phyloP scores from a whole-genome alignment of 2,113 vertebrate genomes.

The Centropus unirufus region DNA sequence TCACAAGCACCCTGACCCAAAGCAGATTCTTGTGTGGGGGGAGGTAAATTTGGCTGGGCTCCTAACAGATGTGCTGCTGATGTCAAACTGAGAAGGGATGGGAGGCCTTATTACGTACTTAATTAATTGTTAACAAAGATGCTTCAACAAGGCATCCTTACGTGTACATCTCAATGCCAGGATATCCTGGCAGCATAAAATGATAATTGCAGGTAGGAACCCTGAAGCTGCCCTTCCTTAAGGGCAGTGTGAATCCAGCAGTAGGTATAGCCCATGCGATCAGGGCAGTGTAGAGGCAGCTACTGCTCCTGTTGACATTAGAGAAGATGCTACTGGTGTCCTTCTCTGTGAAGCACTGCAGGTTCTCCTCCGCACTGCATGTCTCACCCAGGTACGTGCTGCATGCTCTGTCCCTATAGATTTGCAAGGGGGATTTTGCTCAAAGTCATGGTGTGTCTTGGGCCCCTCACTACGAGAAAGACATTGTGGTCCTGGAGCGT shows the following conservation, averaged over 20 bases:
- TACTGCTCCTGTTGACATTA: not conserved
- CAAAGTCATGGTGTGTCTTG: not conserved
- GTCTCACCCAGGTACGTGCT: not conserved
- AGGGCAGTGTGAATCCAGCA: not conserved
- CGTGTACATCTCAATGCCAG: not conserved
- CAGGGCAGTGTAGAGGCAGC: not conserved
- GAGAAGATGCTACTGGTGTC: not conserved
- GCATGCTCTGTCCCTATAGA: not conserved
- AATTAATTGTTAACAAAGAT: not conserved
- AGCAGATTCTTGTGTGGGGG: not conserved
- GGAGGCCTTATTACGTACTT: not conserved
- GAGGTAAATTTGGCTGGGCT: not conserved
- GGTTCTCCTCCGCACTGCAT: not conserved
- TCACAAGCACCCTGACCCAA: not conserved
- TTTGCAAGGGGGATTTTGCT: not conserved
- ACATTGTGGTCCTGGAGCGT: too few species aligned
- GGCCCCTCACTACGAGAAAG: too few species aligned
- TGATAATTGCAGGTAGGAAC: not conserved
- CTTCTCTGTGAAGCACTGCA: not conserved
- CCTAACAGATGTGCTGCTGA: not conserved
- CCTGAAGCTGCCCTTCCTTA: not conserved
- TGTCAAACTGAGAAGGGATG: not conserved
- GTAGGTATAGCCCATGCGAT: not conserved
- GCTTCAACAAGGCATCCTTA: not conserved
- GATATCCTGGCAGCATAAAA: not conserved